Percentiles rank a stretch among this genome's conserved stretches.
Conservation (phyloP, 2,888 invertebrate species). For the Buathra laborator region DNA sequence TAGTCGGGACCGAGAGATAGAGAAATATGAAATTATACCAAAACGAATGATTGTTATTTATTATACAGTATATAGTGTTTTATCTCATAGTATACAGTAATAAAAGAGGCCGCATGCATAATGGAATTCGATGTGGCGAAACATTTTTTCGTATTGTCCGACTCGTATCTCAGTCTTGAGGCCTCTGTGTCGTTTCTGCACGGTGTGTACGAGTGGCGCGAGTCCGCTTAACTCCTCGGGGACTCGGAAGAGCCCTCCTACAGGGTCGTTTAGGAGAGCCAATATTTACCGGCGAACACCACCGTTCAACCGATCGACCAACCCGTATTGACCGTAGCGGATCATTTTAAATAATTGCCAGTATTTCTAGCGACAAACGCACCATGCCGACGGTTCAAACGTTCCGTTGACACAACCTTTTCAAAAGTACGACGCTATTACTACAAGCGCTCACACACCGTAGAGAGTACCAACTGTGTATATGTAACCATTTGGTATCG, state of each 20-base stretch:
- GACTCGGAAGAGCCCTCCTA: slow-evolving; percentile 37
- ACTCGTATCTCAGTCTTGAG: not conserved
- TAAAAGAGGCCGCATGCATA: slow-evolving; percentile 79
- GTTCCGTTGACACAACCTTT: not conserved
- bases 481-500: not conserved
- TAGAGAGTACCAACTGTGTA: not conserved
- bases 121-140: slow-evolving; percentile 67
- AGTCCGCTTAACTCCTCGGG: slow-evolving; percentile 29
- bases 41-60: slow-evolving; percentile 6
- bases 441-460: not conserved
- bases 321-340: slow-evolving; percentile 18
- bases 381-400: not conserved
- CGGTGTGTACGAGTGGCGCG: not conserved
- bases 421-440: not conserved
- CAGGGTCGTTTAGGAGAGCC: slow-evolving; percentile 55
- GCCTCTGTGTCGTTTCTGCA: not conserved
- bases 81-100: slow-evolving; percentile 16
- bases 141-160: slow-evolving; percentile 14
- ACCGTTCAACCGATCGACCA: slow-evolving; percentile 1
- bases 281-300: slow-evolving; percentile 54
- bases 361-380: not conserved
- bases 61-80: not conserved
- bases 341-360: slow-evolving; percentile 53
- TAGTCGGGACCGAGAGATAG: not conserved
- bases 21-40: slow-evolving; percentile 6